Base-by-base conservation (phyloP, 1,140 invertebrate genomes). In the Brachionus calyciflorus region DNA sequence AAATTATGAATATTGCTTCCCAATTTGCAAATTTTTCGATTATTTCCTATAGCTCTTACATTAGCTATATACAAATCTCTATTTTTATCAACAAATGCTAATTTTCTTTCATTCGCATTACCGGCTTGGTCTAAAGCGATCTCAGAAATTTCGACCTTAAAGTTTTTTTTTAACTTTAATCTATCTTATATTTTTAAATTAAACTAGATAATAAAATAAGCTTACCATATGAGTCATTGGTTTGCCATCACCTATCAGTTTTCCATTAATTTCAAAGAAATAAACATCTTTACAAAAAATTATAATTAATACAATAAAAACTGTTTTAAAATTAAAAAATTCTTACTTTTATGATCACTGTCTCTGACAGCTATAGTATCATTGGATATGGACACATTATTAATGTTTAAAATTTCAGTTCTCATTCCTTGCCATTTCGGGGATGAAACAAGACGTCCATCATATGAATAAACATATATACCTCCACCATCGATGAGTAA, bases 281-380 rank as follows among this genome's bases (percentile, higher is more conserved):
- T 94, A 91, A 37, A 95, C 86, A 28, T 89, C 91, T 93, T 81
- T 78, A 89, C 88, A 79, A 80, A 57, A 78, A 81, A 79, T n/a
- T n/a, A 80, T 77, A 80, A 80, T 65, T 44, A 57, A 48, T 26
- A 19, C 12, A 77, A 68, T 60, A 5, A 49, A 65, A n/a, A 55
- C 4, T 65, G 21, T 65, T 65, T 44, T 14, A 44, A 3, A 28
- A 46, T 51, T 19, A 19, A 40, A 30, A 37, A n/a, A n/a, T 3
- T 37, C 41, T 26, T 46, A 73, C 41, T 76, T 48, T 46, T 57
- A 33, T 73, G 69, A 37, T 73, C 69, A 19, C 49, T 73, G 86
- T 94, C 91, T 69, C 91, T 86, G n/a, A 93, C 87, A 46, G 91
- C 92, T 30, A 95, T 84, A 0, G 90, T 89, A 82, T 96, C 93